Percentiles rank a stretch among this genome's conserved stretches.
These are phyloP conservation scores for Tenthredo scrophulariae DNA, from an alignment of 2,888 invertebrate species.

Conservation along the genomic window DNA sequence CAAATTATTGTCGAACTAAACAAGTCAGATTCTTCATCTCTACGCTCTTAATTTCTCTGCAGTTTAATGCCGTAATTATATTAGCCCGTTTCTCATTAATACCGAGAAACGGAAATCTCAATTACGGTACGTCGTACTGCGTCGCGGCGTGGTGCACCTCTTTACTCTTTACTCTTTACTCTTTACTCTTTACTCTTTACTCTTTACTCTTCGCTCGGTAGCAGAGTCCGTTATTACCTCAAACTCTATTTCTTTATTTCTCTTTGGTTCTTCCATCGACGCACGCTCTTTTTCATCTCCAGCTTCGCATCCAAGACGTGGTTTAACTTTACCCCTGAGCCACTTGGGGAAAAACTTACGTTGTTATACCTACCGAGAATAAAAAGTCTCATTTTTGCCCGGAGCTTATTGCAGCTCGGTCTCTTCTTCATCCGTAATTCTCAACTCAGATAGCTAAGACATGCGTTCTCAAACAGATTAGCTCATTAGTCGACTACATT, in stretches of 20 bases:
- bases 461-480: not conserved
- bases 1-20: not conserved
- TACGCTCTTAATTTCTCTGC: not conserved
- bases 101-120: not conserved
- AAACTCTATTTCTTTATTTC: not conserved
- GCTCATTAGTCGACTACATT: not conserved
- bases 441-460: not conserved
- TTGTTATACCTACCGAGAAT: not conserved
- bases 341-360: not conserved
- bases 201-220: not conserved
- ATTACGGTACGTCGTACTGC: not conserved
- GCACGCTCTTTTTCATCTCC: not conserved
- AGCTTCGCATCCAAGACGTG: not conserved
- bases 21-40: not conserved
- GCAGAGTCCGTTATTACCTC: not conserved
- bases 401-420: not conserved
- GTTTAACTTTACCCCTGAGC: constrained; percentile 2
- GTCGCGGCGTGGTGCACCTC: not conserved
- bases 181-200: not conserved
- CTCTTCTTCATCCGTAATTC: not conserved
- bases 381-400: not conserved
- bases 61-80: not conserved
- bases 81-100: not conserved
- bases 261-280: not conserved
- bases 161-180: not conserved